phyloP scores from a whole-genome alignment of 2,888 invertebrate genomes.

The Drosophila percnosoma region DNA sequence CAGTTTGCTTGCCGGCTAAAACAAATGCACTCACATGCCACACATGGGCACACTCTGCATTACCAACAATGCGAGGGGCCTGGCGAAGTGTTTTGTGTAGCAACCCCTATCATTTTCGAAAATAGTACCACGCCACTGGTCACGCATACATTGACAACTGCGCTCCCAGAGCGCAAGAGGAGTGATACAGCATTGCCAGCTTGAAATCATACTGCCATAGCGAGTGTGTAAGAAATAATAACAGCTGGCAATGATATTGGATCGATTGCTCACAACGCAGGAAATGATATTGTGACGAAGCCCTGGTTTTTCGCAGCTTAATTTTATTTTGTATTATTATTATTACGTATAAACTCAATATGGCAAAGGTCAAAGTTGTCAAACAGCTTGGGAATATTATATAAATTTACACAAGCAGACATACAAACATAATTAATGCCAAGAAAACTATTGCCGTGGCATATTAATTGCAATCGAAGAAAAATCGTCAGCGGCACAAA shows the following conservation, averaged over 20 bases:
- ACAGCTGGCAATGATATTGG: slow-evolving; percentile 51
- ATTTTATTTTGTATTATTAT: background rate
- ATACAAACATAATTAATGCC: background rate
- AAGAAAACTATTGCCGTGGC: slow-evolving; percentile 1
- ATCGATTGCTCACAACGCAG: slow-evolving; percentile 32
- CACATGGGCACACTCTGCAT: slow-evolving; percentile 29
- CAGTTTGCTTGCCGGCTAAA: slow-evolving; percentile 54
- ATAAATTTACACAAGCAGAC: background rate
- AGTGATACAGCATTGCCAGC: slow-evolving; percentile 56
- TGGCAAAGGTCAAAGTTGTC: background rate
- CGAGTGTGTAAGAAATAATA: slow-evolving; percentile 33
- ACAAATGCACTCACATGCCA: slow-evolving; percentile 19
- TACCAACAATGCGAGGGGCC: slow-evolving; percentile 5
- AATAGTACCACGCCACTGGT: slow-evolving; percentile 46
- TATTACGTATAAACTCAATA: background rate
- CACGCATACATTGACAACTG: slow-evolving; percentile 29
- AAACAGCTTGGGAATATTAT: background rate
- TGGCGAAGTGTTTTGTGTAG: background rate
- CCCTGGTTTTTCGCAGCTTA: slow-evolving; percentile 29
- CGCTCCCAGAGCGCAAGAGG: slow-evolving; percentile 26
- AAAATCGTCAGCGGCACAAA: slow-evolving; percentile 7
- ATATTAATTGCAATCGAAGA: background rate
- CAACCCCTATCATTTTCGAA: slow-evolving; percentile 6
- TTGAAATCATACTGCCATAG: slow-evolving; percentile 14
- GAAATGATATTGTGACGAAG: background rate